phyloP scores from a whole-genome alignment of 2,888 invertebrate genomes.

The Drosophila meridionalis region DNA sequence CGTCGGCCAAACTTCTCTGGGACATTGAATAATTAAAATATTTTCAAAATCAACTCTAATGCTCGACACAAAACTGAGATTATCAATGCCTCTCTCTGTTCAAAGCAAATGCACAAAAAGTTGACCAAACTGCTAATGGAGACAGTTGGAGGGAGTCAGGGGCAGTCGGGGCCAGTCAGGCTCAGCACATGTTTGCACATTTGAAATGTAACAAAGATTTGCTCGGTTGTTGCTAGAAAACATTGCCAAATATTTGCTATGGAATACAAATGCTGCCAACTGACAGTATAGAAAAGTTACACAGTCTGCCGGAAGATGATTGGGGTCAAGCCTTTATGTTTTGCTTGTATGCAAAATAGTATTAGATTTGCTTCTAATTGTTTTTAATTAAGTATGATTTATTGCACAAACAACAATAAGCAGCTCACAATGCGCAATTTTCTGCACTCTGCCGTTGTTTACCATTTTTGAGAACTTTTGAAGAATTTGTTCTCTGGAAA shows the following conservation, averaged over 20 bases:
- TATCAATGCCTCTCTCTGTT: constrained; percentile 36
- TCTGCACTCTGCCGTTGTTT: constrained; percentile 11
- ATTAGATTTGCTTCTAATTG: constrained; percentile 82
- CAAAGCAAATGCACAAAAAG: constrained; percentile 9
- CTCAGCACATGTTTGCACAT: constrained; percentile 67
- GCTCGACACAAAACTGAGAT: constrained; percentile 53
- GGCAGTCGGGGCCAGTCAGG: background rate
- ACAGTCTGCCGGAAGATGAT: constrained; percentile 13
- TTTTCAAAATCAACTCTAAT: constrained; percentile 61
- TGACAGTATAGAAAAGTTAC: constrained; percentile 8
- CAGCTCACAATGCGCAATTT: constrained; percentile 46
- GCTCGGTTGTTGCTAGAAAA: constrained; percentile 64
- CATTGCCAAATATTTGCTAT: constrained; percentile 72
- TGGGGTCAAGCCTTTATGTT: constrained; percentile 27
- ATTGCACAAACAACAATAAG: constrained; percentile 71
- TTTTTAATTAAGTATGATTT: constrained; percentile 82
- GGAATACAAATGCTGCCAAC: constrained; percentile 39
- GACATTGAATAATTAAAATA: constrained; percentile 67
- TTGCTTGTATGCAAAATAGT: constrained; percentile 49
- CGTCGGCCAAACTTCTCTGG: constrained; percentile 15
- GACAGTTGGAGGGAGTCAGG: too few species aligned
- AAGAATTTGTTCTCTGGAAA: constrained; percentile 23
- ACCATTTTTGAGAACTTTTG: constrained; percentile 18
- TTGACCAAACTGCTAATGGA: background rate
- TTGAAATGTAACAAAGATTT: constrained; percentile 73